Evolutionary conservation across 2,888 invertebrate genomes (phyloP), one percentile per base, ranked within the genome.

Genomic region (Selenia dentaria): DNA sequence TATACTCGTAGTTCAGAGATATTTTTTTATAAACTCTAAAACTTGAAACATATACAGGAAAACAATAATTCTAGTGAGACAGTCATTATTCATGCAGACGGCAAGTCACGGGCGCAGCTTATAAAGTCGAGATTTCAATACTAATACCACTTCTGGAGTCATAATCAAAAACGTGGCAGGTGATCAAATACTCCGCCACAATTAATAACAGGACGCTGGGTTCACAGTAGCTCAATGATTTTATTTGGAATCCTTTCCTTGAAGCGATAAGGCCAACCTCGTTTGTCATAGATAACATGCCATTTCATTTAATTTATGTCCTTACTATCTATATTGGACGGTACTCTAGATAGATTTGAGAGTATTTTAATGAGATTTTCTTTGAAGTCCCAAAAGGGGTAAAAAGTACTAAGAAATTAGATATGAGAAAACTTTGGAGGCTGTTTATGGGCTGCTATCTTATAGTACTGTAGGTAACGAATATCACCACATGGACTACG

Each of bases 221-320:
- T 39, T 29, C 29, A 34, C 46, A 40, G 46, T 49, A 72, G 67
- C 63, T 41, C 41, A 49, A 56, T 61, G 60, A 61, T 62, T 59
- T 58, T 64, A 62, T 49, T 57, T 52, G 51, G 48, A 60, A 56
- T 57, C 57, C 35, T 45, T 50, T 35, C 20, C 29, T 44, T 27
- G 13, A 45, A 48, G 49, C 41, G 50, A 16, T 55, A 78, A 83
- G 81, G 37, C 36, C 42, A 20, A 39, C 41, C 57, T 64, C 79
- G 79, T 85, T 80, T 73, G 73, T 83, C 80, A 83, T 72, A 78
- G 81, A 83, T 79, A 77, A 76, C 54, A 50, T 46, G 53, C 43
- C 56, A 55, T 55, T 65, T 64, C 62, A 62, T 65, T 74, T 67
- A 65, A 68, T 64, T 57, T 64, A 60, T 59, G 57, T 57, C 42